Conservation (phyloP, 2,113 vertebrate genomes). For the Burhinus oedicnemus region DNA sequence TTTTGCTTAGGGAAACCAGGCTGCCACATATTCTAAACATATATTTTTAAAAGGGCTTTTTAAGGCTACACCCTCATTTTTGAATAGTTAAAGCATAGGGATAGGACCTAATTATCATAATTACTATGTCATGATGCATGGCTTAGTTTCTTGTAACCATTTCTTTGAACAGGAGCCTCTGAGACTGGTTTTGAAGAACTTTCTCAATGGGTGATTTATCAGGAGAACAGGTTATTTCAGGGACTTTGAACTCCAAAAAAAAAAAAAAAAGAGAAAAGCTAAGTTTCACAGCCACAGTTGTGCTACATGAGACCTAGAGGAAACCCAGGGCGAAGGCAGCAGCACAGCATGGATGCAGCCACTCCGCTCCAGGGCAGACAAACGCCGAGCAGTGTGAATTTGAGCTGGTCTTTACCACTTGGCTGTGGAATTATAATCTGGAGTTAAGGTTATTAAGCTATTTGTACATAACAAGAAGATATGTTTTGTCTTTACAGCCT, state of each 20-base stretch:
- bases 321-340: background rate
- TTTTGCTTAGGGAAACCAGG: background rate
- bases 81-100: background rate
- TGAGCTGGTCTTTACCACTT: background rate
- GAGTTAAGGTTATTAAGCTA: background rate
- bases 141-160: background rate
- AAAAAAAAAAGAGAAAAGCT: background rate
- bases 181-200: background rate
- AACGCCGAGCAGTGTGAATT: background rate
- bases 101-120: background rate
- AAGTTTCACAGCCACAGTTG: background rate
- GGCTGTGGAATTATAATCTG: background rate
- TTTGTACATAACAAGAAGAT: background rate
- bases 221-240: background rate
- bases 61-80: background rate
- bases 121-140: background rate
- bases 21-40: background rate
- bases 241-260: background rate
- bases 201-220: background rate
- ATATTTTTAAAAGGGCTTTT: background rate
- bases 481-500: background rate
- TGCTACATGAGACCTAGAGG: background rate
- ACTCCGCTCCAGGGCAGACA: background rate
- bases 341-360: background rate
- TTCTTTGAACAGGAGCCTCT: background rate